These are phyloP conservation scores for Morinoia aosen DNA, from an alignment of 2,888 invertebrate species.

Conservation along the genomic window DNA sequence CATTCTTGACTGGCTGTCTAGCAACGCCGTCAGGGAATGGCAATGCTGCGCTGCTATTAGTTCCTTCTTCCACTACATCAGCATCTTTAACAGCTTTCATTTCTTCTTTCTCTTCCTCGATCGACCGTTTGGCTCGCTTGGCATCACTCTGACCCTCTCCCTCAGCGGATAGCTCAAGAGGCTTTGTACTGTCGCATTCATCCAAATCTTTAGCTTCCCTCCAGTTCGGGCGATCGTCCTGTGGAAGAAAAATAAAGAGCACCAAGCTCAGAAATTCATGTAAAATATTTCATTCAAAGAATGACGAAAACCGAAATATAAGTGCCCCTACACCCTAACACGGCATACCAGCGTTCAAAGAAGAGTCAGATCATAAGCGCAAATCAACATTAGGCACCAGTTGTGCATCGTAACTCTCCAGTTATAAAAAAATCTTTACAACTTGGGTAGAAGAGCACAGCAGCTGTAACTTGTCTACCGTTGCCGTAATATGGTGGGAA, in stretches of 20 bases:
- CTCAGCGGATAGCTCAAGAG: background rate
- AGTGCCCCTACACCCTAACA: no score
- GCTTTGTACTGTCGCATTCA: background rate
- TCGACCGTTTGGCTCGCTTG: conserved; percentile 72
- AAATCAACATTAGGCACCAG: no score
- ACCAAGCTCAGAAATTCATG: background rate
- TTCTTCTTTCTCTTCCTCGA: background rate
- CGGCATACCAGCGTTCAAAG: no score
- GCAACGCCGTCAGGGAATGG: background rate
- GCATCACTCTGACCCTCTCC: conserved; percentile 61
- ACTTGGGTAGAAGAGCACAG: no score
- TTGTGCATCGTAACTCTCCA: no score
- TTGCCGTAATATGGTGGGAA: no score
- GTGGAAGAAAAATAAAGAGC: background rate
- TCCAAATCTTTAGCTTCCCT: background rate
- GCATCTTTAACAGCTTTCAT: background rate
- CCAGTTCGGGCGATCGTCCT: conserved; percentile 12
- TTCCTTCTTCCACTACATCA: background rate
- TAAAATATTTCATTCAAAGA: background rate
- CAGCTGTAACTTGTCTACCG: no score
- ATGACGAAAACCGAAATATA: no score
- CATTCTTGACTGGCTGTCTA: background rate
- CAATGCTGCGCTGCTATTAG: background rate
- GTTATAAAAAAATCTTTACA: no score
- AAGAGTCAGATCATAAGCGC: no score